These are phyloP conservation scores for Callithrix jacchus DNA, from an alignment of 2,113 vertebrate genomes.

Conservation along the genomic window DNA sequence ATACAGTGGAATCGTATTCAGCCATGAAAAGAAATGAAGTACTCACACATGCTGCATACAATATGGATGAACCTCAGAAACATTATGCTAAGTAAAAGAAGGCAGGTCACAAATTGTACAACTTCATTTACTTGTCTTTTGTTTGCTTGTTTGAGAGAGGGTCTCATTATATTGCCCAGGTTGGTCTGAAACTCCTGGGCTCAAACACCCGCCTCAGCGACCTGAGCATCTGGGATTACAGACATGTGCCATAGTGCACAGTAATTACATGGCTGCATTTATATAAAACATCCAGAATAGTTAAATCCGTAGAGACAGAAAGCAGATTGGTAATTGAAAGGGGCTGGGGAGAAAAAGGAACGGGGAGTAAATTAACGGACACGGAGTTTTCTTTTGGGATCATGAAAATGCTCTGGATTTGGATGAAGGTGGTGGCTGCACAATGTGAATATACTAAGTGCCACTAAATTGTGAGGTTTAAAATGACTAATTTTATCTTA, in stretches of 20 bases:
- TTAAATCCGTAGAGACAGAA: background rate
- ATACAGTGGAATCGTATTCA: background rate
- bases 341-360: background rate
- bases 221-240: background rate
- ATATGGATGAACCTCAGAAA: background rate
- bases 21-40: background rate
- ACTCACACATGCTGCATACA: background rate
- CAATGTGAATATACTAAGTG: too few relatives aligned
- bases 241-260: background rate
- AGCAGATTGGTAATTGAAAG: background rate
- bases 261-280: too few relatives aligned
- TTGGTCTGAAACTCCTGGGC: background rate
- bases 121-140: background rate
- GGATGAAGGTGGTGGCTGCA: rapidly evolving
- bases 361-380: background rate
- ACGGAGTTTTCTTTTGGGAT: background rate
- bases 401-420: background rate
- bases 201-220: background rate
- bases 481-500: background rate
- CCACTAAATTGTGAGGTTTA: background rate
- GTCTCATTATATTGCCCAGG: background rate
- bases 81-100: background rate
- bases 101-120: background rate
- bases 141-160: background rate
- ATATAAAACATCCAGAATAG: background rate